Evolutionary conservation across 1,140 invertebrate species (phyloP), one percentile per base, ranked within the genome.

Genomic region (Chymomyza costata): DNA sequence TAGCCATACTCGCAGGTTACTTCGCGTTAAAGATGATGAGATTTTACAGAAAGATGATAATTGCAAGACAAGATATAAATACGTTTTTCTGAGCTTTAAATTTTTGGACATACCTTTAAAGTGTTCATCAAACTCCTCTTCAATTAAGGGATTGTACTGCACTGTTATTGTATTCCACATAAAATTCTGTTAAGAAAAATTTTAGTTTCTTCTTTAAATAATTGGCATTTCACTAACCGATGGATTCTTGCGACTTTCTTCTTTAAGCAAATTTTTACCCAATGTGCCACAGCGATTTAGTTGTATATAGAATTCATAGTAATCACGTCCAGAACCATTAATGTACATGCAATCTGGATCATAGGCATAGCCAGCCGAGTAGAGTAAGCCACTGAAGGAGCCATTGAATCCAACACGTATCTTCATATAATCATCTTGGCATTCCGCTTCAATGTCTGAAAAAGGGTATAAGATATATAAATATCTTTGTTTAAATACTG

Each of bases 141-240:
- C 95, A 53, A 97, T 97, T 39, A 97, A 85, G 0, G 95, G 91
- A 86, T 97, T 97, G 86, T 97, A 97, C 74, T 97, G 95, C 15
- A 97, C 94, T 1, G 94, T 97, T 30, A 97, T 92, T 1, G 95
- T 97, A 84, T 97, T 97, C 95, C 95, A 97, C 95, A 97, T 97
- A 58, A 96, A 91, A 86, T 97, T 96, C 90, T 96, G 16, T 21
- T 86, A 32, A 87, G 2, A 60, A 40, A 35, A 11, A n/a, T 6
- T 28, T 14, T 0, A 5, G 8, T 34, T 34, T 5, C 13, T n/a
- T n/a, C n/a, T n/a, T n/a, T n/a, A n/a, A n/a, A n/a, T n/a, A 14
- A 31, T 13, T 21, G 0, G 21, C 8, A 1, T 5, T n/a, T 41
- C 2, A 10, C 5, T 13, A 14, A 95, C 94, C 64, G 93, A 93